Conservation (phyloP, 2,888 invertebrate species). For the Saturnia japonica region DNA sequence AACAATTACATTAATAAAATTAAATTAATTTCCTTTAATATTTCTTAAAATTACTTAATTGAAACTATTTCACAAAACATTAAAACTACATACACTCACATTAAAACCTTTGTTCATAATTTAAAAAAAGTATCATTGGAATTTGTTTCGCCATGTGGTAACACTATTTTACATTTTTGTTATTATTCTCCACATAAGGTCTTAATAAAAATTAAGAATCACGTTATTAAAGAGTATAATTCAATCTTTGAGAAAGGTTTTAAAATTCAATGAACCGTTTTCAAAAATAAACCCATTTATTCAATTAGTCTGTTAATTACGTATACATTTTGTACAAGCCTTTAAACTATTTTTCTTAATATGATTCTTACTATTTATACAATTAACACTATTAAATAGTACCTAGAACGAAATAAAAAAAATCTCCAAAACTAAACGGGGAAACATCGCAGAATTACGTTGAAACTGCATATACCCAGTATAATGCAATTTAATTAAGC, state of each 20-base stretch:
- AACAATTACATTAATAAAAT: neutral
- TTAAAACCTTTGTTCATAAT: neutral
- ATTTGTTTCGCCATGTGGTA: neutral
- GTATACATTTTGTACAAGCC: neutral
- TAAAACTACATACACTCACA: neutral
- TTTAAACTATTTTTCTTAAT: neutral
- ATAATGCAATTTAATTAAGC: slow-evolving; percentile 78
- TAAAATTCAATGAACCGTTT: neutral
- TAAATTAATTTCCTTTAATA: too few relatives aligned
- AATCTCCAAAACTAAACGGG: slow-evolving; percentile 10
- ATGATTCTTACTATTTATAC: neutral
- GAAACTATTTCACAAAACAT: neutral
- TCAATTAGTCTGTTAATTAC: neutral
- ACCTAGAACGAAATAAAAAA: slow-evolving; percentile 5
- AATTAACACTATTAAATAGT: neutral
- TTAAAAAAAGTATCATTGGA: neutral
- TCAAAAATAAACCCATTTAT: neutral
- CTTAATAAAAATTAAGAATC: neutral
- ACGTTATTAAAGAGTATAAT: neutral
- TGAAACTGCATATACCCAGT: slow-evolving; percentile 58
- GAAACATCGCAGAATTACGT: slow-evolving; percentile 25
- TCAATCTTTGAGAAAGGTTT: neutral
- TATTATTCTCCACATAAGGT: neutral
- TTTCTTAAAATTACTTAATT: neutral
- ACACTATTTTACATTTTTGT: neutral